phyloP scores from a whole-genome alignment of 2,113 vertebrate genomes.

The Hypocryptadius cinnamomeus region DNA sequence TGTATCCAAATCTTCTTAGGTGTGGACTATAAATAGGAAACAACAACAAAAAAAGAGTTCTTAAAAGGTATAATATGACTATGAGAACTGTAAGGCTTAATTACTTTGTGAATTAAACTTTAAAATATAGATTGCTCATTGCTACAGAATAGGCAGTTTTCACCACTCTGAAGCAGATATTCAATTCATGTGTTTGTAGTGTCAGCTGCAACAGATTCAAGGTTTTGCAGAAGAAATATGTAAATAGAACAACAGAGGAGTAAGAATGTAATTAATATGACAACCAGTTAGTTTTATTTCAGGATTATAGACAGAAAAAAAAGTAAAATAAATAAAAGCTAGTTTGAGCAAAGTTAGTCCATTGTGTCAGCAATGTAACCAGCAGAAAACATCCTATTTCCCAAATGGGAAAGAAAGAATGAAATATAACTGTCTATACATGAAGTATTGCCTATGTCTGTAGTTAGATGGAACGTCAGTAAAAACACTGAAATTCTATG shows the following conservation, averaged over 20 bases:
- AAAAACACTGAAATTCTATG: neutral
- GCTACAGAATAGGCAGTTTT: neutral
- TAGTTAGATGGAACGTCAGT: neutral
- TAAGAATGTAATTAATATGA: neutral
- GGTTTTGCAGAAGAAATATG: neutral
- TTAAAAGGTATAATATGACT: neutral
- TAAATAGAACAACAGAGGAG: neutral
- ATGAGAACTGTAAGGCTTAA: neutral
- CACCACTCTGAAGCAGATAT: neutral
- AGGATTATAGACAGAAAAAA: neutral
- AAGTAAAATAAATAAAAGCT: neutral
- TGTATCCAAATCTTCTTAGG: neutral
- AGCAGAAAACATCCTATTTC: neutral
- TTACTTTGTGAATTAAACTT: neutral
- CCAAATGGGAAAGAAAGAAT: neutral
- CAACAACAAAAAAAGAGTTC: neutral
- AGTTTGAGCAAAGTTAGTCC: neutral
- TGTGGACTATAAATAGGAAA: neutral
- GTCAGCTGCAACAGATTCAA: neutral
- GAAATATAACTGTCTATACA: neutral
- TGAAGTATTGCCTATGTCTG: neutral
- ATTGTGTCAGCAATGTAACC: neutral
- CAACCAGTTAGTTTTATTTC: neutral
- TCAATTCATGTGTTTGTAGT: neutral
- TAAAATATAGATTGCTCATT: neutral